Conservation (phyloP, 2,888 invertebrate genomes). For the Maniola hyperantus region DNA sequence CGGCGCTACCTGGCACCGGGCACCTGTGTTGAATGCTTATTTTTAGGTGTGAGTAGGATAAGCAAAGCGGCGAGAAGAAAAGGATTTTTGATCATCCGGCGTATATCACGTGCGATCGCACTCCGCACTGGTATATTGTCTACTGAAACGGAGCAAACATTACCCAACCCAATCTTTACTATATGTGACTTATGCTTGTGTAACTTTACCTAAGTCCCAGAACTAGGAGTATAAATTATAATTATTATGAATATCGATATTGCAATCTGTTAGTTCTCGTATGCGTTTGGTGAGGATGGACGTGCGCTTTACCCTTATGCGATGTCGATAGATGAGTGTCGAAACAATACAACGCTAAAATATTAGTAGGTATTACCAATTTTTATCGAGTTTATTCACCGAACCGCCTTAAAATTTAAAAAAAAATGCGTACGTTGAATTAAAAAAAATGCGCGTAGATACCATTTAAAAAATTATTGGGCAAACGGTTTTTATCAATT, state of each 20-base stretch:
- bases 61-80: slow-evolving; percentile 76
- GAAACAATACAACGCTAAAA: no score
- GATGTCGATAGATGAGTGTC: no score
- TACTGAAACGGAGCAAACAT: slow-evolving; percentile 82
- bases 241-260: background rate
- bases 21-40: slow-evolving; percentile 74
- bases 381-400: no score
- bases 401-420: no score
- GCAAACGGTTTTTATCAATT: no score
- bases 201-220: background rate
- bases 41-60: slow-evolving; percentile 79
- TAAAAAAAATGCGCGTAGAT: no score
- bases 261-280: no score
- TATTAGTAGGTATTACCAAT: no score
- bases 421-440: no score
- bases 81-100: slow-evolving; percentile 87
- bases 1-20: slow-evolving; percentile 52
- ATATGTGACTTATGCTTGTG: no score
- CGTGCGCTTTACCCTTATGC: background rate
- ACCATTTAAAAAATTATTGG: no score
- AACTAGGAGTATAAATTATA: background rate
- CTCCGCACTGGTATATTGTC: slow-evolving; percentile 70
- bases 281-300: background rate
- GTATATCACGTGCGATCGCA: slow-evolving; percentile 66
- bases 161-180: slow-evolving; percentile 43